A percentile compares a stretch with the other conserved stretches of the same genome.
Evolutionary conservation across 2,113 vertebrate species (phyloP).

Genomic region (Sisor rabdophorus): DNA sequence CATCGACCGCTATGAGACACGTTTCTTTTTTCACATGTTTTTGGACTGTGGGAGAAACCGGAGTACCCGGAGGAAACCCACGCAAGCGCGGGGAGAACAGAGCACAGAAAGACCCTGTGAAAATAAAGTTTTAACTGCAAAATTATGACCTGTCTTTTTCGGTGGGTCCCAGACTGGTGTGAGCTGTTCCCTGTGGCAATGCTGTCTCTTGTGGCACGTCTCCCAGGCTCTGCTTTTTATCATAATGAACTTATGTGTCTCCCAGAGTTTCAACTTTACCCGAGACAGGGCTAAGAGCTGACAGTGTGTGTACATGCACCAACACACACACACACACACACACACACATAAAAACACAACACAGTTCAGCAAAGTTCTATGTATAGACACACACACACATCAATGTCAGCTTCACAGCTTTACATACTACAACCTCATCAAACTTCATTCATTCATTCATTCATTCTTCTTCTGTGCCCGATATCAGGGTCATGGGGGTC

Average conservation of each 20-base stretch:
- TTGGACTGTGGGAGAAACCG: no score
- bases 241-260: slow-evolving; percentile 36
- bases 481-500: no score
- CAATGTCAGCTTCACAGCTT: background rate
- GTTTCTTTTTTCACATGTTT: no score
- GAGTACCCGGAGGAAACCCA: no score
- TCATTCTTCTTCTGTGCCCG: no score
- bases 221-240: slow-evolving; percentile 38
- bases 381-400: background rate
- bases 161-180: slow-evolving; percentile 22
- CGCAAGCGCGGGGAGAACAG: no score
- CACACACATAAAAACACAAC: slow-evolving; percentile 28
- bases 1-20: no score
- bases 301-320: slow-evolving; percentile 16
- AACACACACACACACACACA: slow-evolving; percentile 34
- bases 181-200: slow-evolving; percentile 21
- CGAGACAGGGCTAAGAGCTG: slow-evolving; percentile 19
- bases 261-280: slow-evolving; percentile 36
- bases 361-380: slow-evolving; percentile 11
- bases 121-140: slow-evolving; percentile 9
- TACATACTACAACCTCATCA: slow-evolving; percentile 12
- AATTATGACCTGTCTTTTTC: slow-evolving; percentile 14
- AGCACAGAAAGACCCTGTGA: no score
- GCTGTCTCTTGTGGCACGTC: slow-evolving; percentile 41
- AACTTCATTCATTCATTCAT: no score